Percentiles rank a stretch among this genome's conserved stretches.
Conservation (phyloP, 2,888 invertebrate species). For the Onchidella celtica region DNA sequence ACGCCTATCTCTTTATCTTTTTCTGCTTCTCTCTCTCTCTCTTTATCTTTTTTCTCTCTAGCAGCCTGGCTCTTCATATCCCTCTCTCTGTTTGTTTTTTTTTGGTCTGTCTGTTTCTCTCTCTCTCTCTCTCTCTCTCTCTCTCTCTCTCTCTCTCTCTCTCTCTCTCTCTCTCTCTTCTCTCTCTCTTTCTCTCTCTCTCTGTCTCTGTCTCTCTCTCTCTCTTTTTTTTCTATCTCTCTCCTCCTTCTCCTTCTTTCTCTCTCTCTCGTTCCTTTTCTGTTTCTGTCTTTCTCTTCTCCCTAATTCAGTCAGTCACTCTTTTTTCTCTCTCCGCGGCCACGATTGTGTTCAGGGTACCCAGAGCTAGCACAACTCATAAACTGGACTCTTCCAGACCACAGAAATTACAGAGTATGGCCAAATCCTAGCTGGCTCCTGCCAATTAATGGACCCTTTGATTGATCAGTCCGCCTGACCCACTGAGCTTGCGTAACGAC, state of each 20-base stretch:
- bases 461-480: no score
- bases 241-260: not conserved
- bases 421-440: no score
- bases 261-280: slow-evolving; percentile 25
- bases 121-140: not conserved
- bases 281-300: no score
- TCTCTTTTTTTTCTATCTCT: not conserved
- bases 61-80: not conserved
- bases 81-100: slow-evolving; percentile 11
- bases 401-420: no score
- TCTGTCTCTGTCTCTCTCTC: slow-evolving; percentile 21
- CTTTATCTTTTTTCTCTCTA: not conserved
- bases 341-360: no score
- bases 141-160: not conserved
- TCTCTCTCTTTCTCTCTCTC: slow-evolving; percentile 1
- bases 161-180: slow-evolving; percentile 10
- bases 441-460: no score
- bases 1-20: not conserved
- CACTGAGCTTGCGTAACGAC: no score
- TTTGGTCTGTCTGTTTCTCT: not conserved
- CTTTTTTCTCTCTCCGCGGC: no score
- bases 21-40: not conserved
- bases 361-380: no score
- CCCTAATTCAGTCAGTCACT: no score
- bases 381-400: no score